phyloP scores from a whole-genome alignment of 2,797 vertebrate species.

The Clarias laeviceps region DNA sequence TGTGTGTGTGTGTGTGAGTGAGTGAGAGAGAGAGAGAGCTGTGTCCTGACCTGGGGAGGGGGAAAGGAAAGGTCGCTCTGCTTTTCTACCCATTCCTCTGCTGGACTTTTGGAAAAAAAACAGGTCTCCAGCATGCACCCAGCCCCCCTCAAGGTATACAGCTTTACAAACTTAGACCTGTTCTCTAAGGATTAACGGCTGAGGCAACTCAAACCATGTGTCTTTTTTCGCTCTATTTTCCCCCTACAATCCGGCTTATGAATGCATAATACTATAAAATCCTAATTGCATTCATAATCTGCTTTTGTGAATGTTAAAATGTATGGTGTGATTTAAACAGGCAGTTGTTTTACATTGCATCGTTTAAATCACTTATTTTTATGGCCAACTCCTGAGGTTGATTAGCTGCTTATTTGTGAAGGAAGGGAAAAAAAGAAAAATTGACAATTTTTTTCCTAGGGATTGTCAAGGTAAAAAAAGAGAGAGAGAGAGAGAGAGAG shows the following conservation, averaged over 20 bases:
- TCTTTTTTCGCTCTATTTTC: slow-evolving; percentile 31
- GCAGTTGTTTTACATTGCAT: neutral
- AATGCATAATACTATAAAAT: slow-evolving; percentile 15
- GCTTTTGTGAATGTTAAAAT: neutral
- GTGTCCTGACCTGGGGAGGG: slow-evolving; percentile 53
- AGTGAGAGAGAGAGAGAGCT: neutral
- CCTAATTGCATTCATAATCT: slow-evolving; percentile 19
- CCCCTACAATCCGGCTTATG: slow-evolving; percentile 1
- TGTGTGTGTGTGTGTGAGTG: slow-evolving; percentile 1
- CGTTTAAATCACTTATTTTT: slow-evolving; percentile 7
- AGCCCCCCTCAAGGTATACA: slow-evolving; percentile 41
- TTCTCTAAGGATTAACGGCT: slow-evolving; percentile 46
- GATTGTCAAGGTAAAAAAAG: slow-evolving; percentile 15
- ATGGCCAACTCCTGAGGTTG: neutral
- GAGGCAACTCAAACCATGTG: slow-evolving; percentile 51
- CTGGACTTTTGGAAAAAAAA: slow-evolving; percentile 48
- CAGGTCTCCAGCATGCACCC: slow-evolving; percentile 45
- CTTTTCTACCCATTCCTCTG: slow-evolving; percentile 54
- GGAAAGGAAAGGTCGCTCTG: slow-evolving; percentile 53
- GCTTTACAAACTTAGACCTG: slow-evolving; percentile 43
- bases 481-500: neutral
- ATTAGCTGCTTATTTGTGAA: slow-evolving; percentile 11
- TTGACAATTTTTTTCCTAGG: neutral
- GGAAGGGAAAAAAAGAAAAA: neutral
- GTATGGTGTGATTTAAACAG: neutral